Percentiles rank a stretch among this genome's conserved stretches.
These are phyloP conservation scores for Rhagonycha lutea DNA, from an alignment of 2,888 invertebrate species.

Conservation along the genomic window DNA sequence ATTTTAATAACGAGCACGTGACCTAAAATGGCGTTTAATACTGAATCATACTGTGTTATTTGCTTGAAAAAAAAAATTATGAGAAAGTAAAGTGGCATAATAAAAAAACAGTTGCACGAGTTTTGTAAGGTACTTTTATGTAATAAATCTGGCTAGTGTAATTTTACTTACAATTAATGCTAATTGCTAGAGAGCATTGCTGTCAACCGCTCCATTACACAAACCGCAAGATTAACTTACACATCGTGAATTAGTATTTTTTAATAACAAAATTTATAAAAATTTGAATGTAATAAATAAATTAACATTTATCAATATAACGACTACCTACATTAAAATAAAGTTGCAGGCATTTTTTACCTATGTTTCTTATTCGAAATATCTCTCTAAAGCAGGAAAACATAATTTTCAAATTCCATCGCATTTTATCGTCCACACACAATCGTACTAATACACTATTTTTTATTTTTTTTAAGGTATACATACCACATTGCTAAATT, in stretches of 20 bases:
- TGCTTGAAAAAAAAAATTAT: not conserved
- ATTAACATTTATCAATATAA: not conserved
- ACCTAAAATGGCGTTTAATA: not conserved
- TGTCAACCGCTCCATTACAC: conserved; percentile 7
- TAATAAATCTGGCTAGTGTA: conserved; percentile 8
- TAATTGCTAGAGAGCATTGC: conserved; percentile 15
- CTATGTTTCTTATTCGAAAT: not conserved
- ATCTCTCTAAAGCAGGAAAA: not conserved
- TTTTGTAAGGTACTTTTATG: not conserved
- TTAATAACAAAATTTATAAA: not conserved
- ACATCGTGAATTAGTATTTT: conserved; percentile 16
- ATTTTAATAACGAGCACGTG: not conserved
- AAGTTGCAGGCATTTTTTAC: not conserved
- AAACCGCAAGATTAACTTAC: conserved; percentile 14
- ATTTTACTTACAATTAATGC: conserved; percentile 1
- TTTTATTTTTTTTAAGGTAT: not conserved
- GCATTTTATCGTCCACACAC: not conserved
- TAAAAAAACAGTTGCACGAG: not conserved
- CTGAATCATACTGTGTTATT: not conserved
- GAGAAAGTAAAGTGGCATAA: not conserved
- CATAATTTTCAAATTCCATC: not conserved
- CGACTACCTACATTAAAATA: not conserved
- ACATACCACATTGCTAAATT: not conserved
- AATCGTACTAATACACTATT: not conserved
- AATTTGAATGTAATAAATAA: not conserved